These are phyloP conservation scores for Halictus ligatus DNA, from an alignment of 2,888 invertebrate genomes.

Conservation along the genomic window DNA sequence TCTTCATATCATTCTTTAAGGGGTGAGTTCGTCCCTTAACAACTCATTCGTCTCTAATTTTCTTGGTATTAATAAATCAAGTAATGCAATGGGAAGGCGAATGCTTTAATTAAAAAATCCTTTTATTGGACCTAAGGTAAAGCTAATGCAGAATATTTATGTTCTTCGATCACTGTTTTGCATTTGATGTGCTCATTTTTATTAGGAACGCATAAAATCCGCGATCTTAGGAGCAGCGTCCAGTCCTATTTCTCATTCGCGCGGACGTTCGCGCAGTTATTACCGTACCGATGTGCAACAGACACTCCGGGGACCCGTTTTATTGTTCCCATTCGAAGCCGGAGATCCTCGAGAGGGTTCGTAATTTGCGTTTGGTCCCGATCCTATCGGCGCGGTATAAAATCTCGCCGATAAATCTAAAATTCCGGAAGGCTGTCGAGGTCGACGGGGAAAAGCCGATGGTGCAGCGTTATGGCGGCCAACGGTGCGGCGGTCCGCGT, in stretches of 20 bases:
- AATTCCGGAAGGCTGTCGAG: constrained; percentile 66
- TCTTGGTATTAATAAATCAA: no score
- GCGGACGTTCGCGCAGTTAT: background rate
- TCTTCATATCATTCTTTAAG: no score
- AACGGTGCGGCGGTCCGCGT: background rate
- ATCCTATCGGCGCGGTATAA: constrained; percentile 34
- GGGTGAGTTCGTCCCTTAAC: no score
- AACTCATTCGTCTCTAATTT: no score
- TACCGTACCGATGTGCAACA: background rate
- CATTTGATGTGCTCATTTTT: no score
- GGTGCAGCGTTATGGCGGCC: background rate
- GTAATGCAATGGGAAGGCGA: no score
- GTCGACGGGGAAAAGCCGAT: constrained; percentile 42
- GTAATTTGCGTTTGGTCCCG: constrained; percentile 38
- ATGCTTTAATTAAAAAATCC: no score
- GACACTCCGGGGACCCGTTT: constrained; percentile 5
- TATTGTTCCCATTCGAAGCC: constrained; percentile 8
- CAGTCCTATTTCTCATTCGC: background rate
- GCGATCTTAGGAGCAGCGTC: background rate
- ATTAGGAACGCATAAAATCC: no score
- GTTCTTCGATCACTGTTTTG: no score
- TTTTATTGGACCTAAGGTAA: no score
- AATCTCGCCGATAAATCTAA: constrained; percentile 46
- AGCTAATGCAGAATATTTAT: no score
- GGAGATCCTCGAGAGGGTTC: constrained; percentile 22